Evolutionary conservation across 1,140 invertebrate genomes (phyloP).

Genomic region (Drosophila malerkotliana): DNA sequence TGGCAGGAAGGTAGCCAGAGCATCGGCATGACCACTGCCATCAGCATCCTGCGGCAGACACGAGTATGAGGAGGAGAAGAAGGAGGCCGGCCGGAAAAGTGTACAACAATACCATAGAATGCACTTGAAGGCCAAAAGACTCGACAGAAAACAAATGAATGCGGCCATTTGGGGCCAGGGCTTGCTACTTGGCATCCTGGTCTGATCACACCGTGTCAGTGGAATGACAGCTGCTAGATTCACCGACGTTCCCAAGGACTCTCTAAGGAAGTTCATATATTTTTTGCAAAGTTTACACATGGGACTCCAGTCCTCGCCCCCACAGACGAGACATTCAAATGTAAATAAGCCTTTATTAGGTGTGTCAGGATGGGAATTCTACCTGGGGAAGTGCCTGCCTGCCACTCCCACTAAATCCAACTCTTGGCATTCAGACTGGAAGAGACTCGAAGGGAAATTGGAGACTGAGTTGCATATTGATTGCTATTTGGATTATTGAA

Average conservation of each 20-base stretch:
- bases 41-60: background rate
- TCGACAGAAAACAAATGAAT: constrained; percentile 58
- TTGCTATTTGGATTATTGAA: constrained; percentile 44
- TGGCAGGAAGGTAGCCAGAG: background rate
- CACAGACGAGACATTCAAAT: constrained; percentile 24
- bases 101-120: constrained; percentile 44
- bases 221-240: constrained; percentile 21
- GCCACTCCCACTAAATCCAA: constrained; percentile 3
- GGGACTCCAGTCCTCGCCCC: constrained; percentile 6
- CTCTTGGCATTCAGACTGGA: constrained; percentile 2
- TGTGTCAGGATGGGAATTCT: constrained; percentile 6
- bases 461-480: constrained; percentile 40
- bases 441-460: constrained; percentile 34
- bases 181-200: constrained; percentile 55
- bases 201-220: constrained; percentile 18
- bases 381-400: background rate
- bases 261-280: background rate
- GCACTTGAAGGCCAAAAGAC: constrained; percentile 46
- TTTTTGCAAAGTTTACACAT: constrained; percentile 72
- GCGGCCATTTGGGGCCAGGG: constrained; percentile 21
- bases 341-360: constrained; percentile 49
- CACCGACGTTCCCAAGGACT: constrained; percentile 11
- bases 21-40: constrained; percentile 7
- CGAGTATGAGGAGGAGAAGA: background rate
- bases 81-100: constrained; percentile 23